phyloP scores from a whole-genome alignment of 2,888 invertebrate genomes.

The Ceriagrion tenellum region DNA sequence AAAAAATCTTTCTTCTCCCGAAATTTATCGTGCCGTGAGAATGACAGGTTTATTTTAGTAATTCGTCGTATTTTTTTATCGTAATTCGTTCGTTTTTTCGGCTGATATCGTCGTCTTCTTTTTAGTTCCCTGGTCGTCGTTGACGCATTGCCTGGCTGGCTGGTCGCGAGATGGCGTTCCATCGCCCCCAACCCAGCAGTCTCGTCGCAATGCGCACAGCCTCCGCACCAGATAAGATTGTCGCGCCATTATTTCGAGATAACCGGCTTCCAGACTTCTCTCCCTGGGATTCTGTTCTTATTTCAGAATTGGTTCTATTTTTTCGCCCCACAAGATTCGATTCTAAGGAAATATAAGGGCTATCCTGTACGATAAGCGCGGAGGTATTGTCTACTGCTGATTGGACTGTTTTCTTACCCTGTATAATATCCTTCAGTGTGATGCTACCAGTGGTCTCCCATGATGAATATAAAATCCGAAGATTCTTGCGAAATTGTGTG shows the following conservation, averaged over 20 bases:
- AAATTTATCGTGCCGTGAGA: conserved; percentile 1
- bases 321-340: too few species aligned
- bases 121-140: background rate
- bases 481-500: too few species aligned
- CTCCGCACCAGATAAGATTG: background rate
- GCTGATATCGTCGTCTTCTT: background rate
- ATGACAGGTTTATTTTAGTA: background rate
- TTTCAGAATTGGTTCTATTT: too few species aligned
- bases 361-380: too few species aligned
- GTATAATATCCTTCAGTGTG: too few species aligned
- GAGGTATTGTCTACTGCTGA: too few species aligned
- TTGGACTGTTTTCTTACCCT: too few species aligned
- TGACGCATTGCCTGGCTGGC: background rate
- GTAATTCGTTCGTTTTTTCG: background rate
- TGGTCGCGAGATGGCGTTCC: background rate
- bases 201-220: conserved; percentile 24
- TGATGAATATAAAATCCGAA: too few species aligned
- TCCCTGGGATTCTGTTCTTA: background rate
- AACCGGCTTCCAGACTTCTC: background rate
- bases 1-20: background rate
- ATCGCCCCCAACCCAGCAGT: background rate
- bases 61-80: background rate
- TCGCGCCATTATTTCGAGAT: background rate
- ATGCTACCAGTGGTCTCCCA: too few species aligned
- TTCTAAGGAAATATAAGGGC: too few species aligned